Conservation (phyloP, 2,797 vertebrate genomes). For the Caiman crocodilus region DNA sequence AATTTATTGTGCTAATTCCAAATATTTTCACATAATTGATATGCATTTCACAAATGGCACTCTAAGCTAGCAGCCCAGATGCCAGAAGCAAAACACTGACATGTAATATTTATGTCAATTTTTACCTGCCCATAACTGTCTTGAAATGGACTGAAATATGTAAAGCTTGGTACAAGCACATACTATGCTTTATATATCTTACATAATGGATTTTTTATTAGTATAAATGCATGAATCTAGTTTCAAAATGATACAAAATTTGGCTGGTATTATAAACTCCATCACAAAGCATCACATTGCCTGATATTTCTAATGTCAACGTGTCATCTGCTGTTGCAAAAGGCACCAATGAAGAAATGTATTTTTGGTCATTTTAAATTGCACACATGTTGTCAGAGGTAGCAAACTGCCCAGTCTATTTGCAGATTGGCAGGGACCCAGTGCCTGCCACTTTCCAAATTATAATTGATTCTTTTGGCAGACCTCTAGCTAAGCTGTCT, state of each 20-base stretch:
- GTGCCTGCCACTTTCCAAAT: constrained; percentile 3
- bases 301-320: background rate
- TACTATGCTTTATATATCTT: background rate
- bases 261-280: background rate
- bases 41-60: background rate
- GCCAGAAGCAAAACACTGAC: background rate
- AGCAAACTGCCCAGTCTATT: constrained; percentile 1
- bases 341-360: rapidly evolving
- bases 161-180: background rate
- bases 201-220: background rate
- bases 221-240: background rate
- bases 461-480: background rate
- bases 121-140: background rate
- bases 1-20: background rate
- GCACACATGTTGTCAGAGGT: background rate
- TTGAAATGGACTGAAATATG: background rate
- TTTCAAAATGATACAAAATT: background rate
- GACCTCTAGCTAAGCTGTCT: background rate
- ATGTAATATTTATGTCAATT: background rate
- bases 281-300: rapidly evolving
- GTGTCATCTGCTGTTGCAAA: background rate
- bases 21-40: background rate
- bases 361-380: background rate
- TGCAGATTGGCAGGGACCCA: constrained; percentile 1
- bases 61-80: background rate